A percentile compares a stretch with the other conserved stretches of the same genome.
Conservation (phyloP, 1,140 invertebrate species). For the Drosophila busckii region DNA sequence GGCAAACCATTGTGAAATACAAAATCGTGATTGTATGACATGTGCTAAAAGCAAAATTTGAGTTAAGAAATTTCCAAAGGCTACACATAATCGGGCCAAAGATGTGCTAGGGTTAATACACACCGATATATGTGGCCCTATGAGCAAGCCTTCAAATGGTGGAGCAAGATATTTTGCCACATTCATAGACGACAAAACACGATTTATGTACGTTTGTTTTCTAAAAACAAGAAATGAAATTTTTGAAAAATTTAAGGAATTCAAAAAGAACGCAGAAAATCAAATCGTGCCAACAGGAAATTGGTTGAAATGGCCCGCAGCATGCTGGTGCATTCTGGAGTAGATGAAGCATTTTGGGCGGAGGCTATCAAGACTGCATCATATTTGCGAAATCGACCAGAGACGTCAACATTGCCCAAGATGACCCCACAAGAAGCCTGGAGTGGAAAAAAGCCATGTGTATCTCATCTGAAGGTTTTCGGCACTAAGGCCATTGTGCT, state of each 20-base stretch:
- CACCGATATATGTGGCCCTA: neutral
- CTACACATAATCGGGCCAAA: neutral
- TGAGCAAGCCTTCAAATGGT: too few species aligned
- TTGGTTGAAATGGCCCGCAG: constrained; percentile 55
- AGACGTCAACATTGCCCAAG: constrained; percentile 23
- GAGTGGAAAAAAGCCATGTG: neutral
- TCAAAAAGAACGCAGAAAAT: neutral
- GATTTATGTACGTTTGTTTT: too few species aligned
- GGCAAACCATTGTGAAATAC: neutral
- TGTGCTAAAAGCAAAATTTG: neutral
- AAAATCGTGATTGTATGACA: neutral
- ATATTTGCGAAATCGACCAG: constrained; percentile 37
- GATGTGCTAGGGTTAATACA: neutral
- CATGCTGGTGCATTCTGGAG: constrained; percentile 70
- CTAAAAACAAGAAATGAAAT: neutral
- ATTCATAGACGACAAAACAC: too few species aligned
- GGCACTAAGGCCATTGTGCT: neutral
- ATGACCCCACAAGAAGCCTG: constrained; percentile 65
- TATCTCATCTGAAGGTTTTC: neutral
- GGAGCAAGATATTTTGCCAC: too few species aligned
- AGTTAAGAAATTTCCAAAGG: neutral
- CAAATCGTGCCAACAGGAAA: constrained; percentile 41
- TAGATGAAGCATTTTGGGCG: constrained; percentile 49
- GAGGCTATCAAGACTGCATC: constrained; percentile 35
- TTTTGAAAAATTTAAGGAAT: neutral